These are phyloP conservation scores for Denticeps clupeoides DNA, from an alignment of 2,797 vertebrate species.

Conservation along the genomic window DNA sequence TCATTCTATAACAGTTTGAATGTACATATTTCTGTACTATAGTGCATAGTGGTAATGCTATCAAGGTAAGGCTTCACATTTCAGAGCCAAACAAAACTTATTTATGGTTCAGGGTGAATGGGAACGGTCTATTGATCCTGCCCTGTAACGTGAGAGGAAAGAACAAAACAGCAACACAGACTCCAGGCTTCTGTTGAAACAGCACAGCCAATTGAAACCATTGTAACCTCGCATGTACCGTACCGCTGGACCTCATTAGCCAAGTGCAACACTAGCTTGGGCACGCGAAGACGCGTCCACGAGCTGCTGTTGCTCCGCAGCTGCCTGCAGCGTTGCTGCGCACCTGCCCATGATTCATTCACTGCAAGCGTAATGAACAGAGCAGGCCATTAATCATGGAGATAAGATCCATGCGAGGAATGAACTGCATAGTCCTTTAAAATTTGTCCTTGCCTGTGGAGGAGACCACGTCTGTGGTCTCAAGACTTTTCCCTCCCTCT, in stretches of 20 bases:
- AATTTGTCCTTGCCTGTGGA: too few species aligned
- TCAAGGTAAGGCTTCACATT: constrained; percentile 17
- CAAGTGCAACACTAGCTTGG: background rate
- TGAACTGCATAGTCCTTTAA: too few species aligned
- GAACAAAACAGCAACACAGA: constrained; percentile 41
- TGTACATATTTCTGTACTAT: constrained; percentile 5
- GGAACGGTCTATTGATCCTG: constrained; percentile 48
- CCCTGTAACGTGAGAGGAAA: constrained; percentile 45
- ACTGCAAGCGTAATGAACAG: too few species aligned
- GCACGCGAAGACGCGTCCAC: constrained; percentile 17
- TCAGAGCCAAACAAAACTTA: constrained; percentile 35
- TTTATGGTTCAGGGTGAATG: constrained; percentile 37
- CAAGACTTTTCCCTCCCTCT: too few species aligned
- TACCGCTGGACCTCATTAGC: constrained; percentile 3
- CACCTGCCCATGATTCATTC: too few species aligned
- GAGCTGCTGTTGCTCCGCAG: background rate
- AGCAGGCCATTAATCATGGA: too few species aligned
- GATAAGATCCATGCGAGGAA: too few species aligned
- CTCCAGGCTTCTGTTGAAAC: constrained; percentile 17
- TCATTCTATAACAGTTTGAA: too few species aligned
- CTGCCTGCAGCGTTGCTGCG: background rate
- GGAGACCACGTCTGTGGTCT: too few species aligned
- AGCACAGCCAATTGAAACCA: constrained; percentile 4
- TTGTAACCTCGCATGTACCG: background rate
- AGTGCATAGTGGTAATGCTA: constrained; percentile 13